These are phyloP conservation scores for Lepisosteus osseus DNA, from an alignment of 2,113 vertebrate genomes.

Conservation along the genomic window DNA sequence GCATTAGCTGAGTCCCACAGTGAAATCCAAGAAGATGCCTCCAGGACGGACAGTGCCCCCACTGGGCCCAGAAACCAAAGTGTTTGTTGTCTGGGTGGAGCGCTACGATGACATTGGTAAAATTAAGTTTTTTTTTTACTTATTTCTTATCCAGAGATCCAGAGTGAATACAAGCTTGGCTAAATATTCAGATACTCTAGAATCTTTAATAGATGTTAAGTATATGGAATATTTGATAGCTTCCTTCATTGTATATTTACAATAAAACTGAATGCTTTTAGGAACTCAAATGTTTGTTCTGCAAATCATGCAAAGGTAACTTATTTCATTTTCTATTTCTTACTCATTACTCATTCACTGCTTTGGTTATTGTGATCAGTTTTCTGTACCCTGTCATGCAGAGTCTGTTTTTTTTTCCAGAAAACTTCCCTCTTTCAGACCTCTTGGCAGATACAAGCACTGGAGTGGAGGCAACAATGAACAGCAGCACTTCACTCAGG, in stretches of 20 bases:
- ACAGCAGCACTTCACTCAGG: constrained; percentile 88
- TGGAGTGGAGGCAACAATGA: constrained; percentile 85
- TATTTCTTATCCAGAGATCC: too few relatives aligned
- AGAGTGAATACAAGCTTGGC: too few relatives aligned
- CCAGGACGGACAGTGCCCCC: constrained; percentile 83
- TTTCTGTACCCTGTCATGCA: background rate
- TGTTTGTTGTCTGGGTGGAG: constrained; percentile 93
- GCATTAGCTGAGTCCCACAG: constrained; percentile 79
- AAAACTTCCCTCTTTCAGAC: constrained; percentile 91
- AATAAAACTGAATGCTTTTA: too few relatives aligned
- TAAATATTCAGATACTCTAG: too few relatives aligned
- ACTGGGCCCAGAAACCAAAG: constrained; percentile 91
- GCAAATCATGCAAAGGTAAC: too few relatives aligned
- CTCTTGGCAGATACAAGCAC: constrained; percentile 89
- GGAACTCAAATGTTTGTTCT: too few relatives aligned
- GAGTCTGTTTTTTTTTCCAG: constrained; percentile 53
- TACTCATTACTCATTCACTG: too few relatives aligned
- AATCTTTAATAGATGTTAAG: too few relatives aligned
- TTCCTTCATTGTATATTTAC: too few relatives aligned
- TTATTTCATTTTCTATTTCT: constrained; percentile 15
- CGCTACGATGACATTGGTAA: constrained; percentile 93
- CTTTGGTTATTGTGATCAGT: background rate
- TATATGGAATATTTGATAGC: too few relatives aligned
- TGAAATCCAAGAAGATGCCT: constrained; percentile 80
- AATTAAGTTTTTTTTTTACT: background rate